phyloP scores from a whole-genome alignment of 53 echinoderm and acorn worm genomes.

The Arbacia lixula region DNA sequence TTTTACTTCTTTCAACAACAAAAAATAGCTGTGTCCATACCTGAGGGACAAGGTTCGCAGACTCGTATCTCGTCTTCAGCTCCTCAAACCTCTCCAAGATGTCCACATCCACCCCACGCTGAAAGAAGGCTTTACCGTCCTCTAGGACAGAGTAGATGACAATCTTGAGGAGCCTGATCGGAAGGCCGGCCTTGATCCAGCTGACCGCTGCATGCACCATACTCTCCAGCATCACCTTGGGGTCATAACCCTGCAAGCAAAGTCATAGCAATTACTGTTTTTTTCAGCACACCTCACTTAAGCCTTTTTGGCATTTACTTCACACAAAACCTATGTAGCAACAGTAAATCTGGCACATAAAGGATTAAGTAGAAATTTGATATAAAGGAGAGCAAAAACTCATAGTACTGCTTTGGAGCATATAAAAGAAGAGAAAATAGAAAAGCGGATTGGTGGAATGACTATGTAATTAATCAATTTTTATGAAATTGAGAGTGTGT shows the following conservation, averaged over 20 bases:
- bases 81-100: constrained; percentile 21
- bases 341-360: no score
- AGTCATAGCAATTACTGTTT: no score
- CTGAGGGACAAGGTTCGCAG: constrained; percentile 24
- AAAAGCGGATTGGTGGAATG: no score
- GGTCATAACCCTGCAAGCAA: constrained; percentile 69
- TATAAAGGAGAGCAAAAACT: no score
- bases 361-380: no score
- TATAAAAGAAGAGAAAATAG: no score
- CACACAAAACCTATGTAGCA: no score
- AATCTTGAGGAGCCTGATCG: constrained; percentile 82
- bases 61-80: constrained; percentile 22
- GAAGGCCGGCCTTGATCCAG: constrained; percentile 98
- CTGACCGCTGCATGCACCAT: constrained; percentile 92
- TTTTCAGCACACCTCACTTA: no score
- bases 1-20: not conserved
- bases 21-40: not conserved
- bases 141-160: constrained; percentile 64
- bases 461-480: no score
- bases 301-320: no score
- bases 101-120: not conserved
- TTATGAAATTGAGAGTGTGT: no score
- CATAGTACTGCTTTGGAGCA: no score
- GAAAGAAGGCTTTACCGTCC: not conserved
- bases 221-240: constrained; percentile 77